A percentile compares a stretch with the other conserved stretches of the same genome.
These are phyloP conservation scores for Tor tambroides DNA, from an alignment of 2,113 vertebrate species.

Conservation along the genomic window DNA sequence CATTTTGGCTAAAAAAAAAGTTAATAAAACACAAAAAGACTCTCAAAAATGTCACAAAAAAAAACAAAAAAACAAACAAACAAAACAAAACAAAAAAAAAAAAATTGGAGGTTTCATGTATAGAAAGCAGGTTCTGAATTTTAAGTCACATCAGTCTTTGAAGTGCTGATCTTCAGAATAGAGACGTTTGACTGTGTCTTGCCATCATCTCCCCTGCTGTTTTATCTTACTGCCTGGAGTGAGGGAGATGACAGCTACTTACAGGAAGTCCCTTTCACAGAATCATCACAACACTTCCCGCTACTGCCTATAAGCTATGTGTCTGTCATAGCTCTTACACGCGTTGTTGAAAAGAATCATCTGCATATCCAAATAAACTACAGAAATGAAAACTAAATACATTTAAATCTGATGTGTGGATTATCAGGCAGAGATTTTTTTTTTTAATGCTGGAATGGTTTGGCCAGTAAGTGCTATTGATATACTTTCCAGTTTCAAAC, in stretches of 20 bases:
- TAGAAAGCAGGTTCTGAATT: slow-evolving; percentile 16
- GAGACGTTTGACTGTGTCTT: slow-evolving; percentile 39
- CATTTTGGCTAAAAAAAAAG: neutral
- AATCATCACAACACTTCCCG: slow-evolving; percentile 8
- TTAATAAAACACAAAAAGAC: neutral
- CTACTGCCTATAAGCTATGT: neutral
- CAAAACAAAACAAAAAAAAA: no score
- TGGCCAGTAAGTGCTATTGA: neutral
- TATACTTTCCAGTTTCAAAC: neutral
- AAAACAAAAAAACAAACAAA: no score
- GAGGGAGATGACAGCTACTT: slow-evolving; percentile 38
- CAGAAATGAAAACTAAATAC: neutral
- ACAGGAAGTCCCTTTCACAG: slow-evolving; percentile 41
- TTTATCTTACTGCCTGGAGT: slow-evolving; percentile 49
- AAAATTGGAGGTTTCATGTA: neutral
- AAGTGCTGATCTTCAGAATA: slow-evolving; percentile 51
- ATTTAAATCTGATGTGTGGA: neutral
- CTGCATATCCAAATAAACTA: neutral
- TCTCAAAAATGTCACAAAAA: neutral
- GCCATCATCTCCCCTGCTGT: slow-evolving; percentile 53
- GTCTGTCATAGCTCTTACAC: neutral
- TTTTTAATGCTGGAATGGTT: neutral
- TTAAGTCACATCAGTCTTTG: slow-evolving; percentile 54
- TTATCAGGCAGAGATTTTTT: no score
- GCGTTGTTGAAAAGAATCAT: slow-evolving; percentile 1